Conservation (phyloP, 1,140 invertebrate species). For the Himalopsyche phryganea region DNA sequence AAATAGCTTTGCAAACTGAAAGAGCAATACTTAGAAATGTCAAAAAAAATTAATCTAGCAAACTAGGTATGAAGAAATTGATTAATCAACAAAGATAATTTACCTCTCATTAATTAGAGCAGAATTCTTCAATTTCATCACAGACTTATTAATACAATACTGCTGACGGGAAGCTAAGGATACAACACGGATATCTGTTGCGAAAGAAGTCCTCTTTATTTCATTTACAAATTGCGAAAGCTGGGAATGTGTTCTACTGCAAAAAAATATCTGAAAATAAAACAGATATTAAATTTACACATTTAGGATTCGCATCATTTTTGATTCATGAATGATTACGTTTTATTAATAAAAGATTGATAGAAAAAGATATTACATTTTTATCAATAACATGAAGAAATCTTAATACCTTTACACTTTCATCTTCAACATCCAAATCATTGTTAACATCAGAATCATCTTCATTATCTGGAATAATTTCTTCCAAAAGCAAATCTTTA, state of each 20-base stretch:
- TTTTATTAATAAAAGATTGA: no score
- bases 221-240: conserved; percentile 91
- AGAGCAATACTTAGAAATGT: no score
- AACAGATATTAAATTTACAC: conserved; percentile 26
- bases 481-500: conserved; percentile 38
- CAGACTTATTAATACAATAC: conserved; percentile 85
- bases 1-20: no score
- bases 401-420: conserved; percentile 6
- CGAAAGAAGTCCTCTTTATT: conserved; percentile 80
- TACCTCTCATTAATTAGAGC: conserved; percentile 88
- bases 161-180: conserved; percentile 89
- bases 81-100: no score
- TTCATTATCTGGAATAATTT: conserved; percentile 29
- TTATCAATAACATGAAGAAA: background rate
- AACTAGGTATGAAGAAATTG: no score
- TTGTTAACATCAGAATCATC: conserved; percentile 37
- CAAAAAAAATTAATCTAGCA: no score
- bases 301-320: no score
- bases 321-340: no score
- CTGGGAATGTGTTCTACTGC: conserved; percentile 95
- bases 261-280: conserved; percentile 79
- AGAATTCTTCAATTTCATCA: conserved; percentile 71
- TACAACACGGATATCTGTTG: conserved; percentile 67
- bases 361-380: background rate
- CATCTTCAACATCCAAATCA: conserved; percentile 44